Evolutionary conservation across 2,888 invertebrate genomes (phyloP), one percentile per base, ranked within the genome.

Genomic region (Melanchra persicariae): DNA sequence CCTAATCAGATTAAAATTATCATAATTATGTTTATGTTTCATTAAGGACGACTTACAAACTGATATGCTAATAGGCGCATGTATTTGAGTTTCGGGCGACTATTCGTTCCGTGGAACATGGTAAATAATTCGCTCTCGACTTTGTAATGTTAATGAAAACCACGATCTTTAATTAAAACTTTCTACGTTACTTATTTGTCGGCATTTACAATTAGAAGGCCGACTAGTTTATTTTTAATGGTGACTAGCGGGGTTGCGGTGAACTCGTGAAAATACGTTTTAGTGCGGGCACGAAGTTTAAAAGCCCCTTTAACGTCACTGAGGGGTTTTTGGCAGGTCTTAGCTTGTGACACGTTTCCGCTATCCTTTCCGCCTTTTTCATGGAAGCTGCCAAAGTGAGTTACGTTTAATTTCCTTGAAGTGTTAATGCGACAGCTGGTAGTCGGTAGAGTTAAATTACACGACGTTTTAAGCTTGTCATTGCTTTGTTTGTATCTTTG

Each of bases 101-200:
- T 62, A 77, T 70, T 70, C 60, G 22, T 15, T 74, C 63, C 24
- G 51, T 70, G 58, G 64, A 75, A 68, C 71, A 76, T 78, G 57
- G 67, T 72, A 70, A 79, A 81, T 83, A 82, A 85, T 79, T 80
- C 58, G 70, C 73, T 74, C 65, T 71, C 74, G 70, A 82, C 81
- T 80, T 82, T 76, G 88, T 85, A 85, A 85, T 67, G 79, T 78
- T 84, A 86, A 87, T 86, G 83, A 83, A 87, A 87, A 87, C 88
- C 87, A 74, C 89, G 58, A 76, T 88, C 77, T 87, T 86, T 86
- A 87, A 89, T 89, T 88, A 88, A 82, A 88, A 88, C 86, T 89
- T 87, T 85, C 72, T 74, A 82, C 76, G 81, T 84, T 73, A 82
- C 81, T 68, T 77, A 76, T 80, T 76, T 68, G 70, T 68, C 63